These are phyloP conservation scores for Rhynchopsitta pachyrhyncha DNA, from an alignment of 2,113 vertebrate genomes.

Conservation along the genomic window DNA sequence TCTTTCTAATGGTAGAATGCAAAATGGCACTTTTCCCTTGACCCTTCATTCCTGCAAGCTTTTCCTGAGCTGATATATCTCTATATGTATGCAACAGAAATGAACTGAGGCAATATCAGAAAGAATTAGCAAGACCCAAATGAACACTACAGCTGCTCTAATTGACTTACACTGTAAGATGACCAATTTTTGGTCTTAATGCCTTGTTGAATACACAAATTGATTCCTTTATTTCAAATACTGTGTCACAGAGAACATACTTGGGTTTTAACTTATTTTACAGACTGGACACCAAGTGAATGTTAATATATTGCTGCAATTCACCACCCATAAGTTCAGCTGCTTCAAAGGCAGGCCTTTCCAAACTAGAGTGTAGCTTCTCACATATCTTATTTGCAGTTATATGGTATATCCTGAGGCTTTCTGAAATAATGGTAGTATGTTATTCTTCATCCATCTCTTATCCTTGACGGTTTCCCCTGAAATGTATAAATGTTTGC, in stretches of 20 bases:
- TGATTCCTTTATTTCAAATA: background rate
- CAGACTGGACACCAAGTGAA: background rate
- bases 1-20: background rate
- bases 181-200: background rate
- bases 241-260: background rate
- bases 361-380: background rate
- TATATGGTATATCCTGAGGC: background rate
- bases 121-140: background rate
- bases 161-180: background rate
- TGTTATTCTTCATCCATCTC: background rate
- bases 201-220: background rate
- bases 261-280: background rate
- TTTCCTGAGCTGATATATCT: background rate
- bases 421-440: background rate
- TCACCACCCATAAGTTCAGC: background rate
- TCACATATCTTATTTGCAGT: background rate
- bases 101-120: background rate
- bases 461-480: background rate
- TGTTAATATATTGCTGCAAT: background rate
- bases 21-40: background rate
- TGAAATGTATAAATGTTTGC: conserved; percentile 1
- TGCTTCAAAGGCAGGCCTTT: background rate
- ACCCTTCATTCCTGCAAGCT: background rate
- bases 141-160: background rate
- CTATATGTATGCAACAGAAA: background rate